Conservation (phyloP, 2,797 vertebrate species). For the Bryconaethiops microstoma region DNA sequence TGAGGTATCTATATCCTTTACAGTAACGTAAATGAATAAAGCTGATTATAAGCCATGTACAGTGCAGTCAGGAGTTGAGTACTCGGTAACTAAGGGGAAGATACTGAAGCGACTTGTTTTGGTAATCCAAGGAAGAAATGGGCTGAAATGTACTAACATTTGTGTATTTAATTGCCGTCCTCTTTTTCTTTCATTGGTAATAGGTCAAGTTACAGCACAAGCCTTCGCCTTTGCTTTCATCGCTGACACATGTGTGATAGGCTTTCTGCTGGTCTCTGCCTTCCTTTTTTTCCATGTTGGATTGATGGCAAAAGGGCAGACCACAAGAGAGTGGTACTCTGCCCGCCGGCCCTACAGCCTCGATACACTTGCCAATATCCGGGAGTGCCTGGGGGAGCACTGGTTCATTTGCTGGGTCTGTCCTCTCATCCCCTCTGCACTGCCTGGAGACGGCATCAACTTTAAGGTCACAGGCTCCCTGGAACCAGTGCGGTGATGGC, state of each 20-base stretch:
- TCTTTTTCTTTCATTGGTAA: conserved; percentile 10
- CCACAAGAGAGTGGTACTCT: conserved; percentile 89
- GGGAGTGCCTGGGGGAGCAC: conserved; percentile 76
- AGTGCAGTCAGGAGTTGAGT: too few relatives aligned
- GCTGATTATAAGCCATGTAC: too few relatives aligned
- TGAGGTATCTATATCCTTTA: too few relatives aligned
- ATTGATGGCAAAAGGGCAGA: conserved; percentile 85
- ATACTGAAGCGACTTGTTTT: too few relatives aligned
- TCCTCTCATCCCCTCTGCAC: conserved; percentile 82
- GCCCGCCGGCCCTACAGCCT: conserved; percentile 77
- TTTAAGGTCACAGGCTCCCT: conserved; percentile 81
- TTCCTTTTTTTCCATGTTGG: conserved; percentile 88
- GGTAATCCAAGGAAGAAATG: too few relatives aligned
- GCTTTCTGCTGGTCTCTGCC: conserved; percentile 83
- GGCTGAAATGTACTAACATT: too few relatives aligned
- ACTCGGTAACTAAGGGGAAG: too few relatives aligned
- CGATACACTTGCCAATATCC: conserved; percentile 78
- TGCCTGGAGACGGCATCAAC: conserved; percentile 86
- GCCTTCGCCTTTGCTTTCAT: conserved; percentile 85
- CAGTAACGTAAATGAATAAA: too few relatives aligned
- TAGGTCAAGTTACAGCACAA: conserved; percentile 81
- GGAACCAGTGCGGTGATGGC: conserved; percentile 70
- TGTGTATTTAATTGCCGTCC: neutral
- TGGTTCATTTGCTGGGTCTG: conserved; percentile 88
- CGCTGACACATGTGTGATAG: conserved; percentile 86